Evolutionary conservation across 2,888 invertebrate species (phyloP), one percentile per base, ranked within the genome.

Genomic region (Acanthopleura granulata): DNA sequence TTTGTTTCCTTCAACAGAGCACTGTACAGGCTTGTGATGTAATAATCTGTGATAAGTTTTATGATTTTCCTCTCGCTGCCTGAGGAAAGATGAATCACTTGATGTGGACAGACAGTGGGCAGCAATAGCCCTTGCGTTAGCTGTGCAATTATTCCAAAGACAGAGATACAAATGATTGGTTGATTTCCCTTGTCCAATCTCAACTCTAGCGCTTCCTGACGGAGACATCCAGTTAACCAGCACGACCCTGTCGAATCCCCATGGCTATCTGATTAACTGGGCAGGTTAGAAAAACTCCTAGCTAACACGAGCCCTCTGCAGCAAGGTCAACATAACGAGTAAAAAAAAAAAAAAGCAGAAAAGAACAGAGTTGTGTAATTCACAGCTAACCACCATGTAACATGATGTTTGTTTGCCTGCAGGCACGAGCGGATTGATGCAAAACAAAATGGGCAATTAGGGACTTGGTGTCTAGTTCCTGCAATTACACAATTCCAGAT

Each of bases 381-480:
- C 22, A 22, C 57, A n/a, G 57, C 57, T 22, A 57, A 18, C n/a
- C n/a, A 57, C 18, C 18, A 57, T 22, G 22, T 57, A 57, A 57
- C 57, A n/a, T 57, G 57, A 57, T 12, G 22, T 57, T 57, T 57
- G 57, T 57, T 40, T 40, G 40, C 57, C 57, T 57, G 57, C 18
- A 12, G 57, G 57, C 57, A 57, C n/a, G 12, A 57, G 22, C 22
- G 6, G 57, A 57, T 57, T 57, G 57, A 57, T 57, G 57, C 22
- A 57, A 57, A 57, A 57, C 57, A 57, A 57, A 57, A 57, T 57
- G 57, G 57, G 57, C 22, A 57, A 57, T 57, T 57, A 57, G n/a
- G 22, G 18, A 18, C 22, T 18, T 1, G 22, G 57, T 57, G 57
- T n/a, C n/a, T 22, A n/a, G 57, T 57, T 57, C 57, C 57, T 57